Percentiles rank a stretch among this genome's conserved stretches.
These are phyloP conservation scores for Hirudo medicinalis DNA, from an alignment of 1,140 invertebrate species.

Conservation along the genomic window DNA sequence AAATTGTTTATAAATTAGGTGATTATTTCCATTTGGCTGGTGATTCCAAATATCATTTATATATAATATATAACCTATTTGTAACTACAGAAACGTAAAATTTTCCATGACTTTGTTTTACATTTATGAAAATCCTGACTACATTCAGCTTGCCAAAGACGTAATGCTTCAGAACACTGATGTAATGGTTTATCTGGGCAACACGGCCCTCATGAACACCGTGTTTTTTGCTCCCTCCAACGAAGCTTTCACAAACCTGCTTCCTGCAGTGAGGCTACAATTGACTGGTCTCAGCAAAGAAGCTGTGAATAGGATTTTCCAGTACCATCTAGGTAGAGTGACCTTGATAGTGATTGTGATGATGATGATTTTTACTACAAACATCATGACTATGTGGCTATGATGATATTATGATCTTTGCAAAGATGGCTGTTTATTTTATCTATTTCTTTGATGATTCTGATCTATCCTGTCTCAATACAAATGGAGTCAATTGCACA, in stretches of 20 bases:
- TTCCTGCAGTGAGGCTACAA: neutral
- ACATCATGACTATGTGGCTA: too few species aligned
- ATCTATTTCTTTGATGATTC: too few species aligned
- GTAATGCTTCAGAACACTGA: neutral
- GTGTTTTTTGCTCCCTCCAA: constrained; percentile 19
- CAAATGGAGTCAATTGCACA: too few species aligned
- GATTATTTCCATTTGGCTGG: too few species aligned
- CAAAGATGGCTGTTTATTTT: too few species aligned
- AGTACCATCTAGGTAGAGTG: constrained; percentile 12
- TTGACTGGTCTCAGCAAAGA: neutral
- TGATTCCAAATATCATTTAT: too few species aligned
- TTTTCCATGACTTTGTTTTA: too few species aligned
- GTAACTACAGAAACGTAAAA: too few species aligned
- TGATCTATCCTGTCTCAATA: too few species aligned
- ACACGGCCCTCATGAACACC: neutral
- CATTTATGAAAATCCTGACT: neutral
- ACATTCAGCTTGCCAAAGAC: neutral
- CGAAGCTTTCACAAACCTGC: constrained; percentile 11
- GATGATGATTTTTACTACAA: neutral
- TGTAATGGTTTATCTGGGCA: constrained; percentile 7
- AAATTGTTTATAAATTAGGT: too few species aligned
- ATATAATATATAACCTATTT: too few species aligned
- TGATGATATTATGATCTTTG: too few species aligned
- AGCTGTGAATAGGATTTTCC: neutral
- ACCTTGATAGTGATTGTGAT: neutral